These are phyloP conservation scores for Austrolebias charrua DNA, from an alignment of 2,797 vertebrate species.

Conservation along the genomic window DNA sequence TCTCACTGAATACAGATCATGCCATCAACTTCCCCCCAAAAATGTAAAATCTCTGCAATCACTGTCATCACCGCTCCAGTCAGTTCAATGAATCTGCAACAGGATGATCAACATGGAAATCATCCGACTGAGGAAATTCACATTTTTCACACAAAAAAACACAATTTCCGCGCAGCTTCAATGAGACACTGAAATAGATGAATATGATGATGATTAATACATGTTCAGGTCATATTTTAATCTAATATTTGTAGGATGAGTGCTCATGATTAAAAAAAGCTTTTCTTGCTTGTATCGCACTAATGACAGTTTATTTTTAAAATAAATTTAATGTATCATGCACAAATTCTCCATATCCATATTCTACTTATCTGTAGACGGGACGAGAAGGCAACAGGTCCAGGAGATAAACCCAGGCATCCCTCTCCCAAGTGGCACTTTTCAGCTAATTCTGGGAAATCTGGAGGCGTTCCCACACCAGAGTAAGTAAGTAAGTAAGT, in stretches of 20 bases:
- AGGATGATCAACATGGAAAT: slow-evolving; percentile 44
- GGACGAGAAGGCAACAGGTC: too few relatives aligned
- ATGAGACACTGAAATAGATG: slow-evolving; percentile 39
- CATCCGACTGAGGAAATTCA: slow-evolving; percentile 28
- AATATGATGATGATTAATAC: slow-evolving; percentile 2
- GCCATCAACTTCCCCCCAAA: slow-evolving; percentile 8
- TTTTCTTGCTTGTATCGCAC: not conserved
- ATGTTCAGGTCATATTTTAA: slow-evolving; percentile 8
- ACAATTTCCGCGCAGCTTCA: slow-evolving; percentile 31
- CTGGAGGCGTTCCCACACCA: too few relatives aligned
- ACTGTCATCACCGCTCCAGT: slow-evolving; percentile 23
- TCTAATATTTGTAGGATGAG: not conserved
- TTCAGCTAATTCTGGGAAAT: too few relatives aligned
- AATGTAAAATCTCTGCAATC: slow-evolving; percentile 22
- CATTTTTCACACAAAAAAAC: slow-evolving; percentile 30
- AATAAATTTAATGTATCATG: not conserved
- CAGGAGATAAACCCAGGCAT: too few relatives aligned
- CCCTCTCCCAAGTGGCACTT: too few relatives aligned
- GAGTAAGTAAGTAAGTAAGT: too few relatives aligned
- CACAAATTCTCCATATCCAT: not conserved
- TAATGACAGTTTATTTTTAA: not conserved
- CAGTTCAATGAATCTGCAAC: slow-evolving; percentile 39
- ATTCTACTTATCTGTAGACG: too few relatives aligned
- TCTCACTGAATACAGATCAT: slow-evolving; percentile 29
- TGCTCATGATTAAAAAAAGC: not conserved